These are phyloP conservation scores for Dreissena rostriformis DNA, from an alignment of 1,140 invertebrate genomes.

Conservation along the genomic window DNA sequence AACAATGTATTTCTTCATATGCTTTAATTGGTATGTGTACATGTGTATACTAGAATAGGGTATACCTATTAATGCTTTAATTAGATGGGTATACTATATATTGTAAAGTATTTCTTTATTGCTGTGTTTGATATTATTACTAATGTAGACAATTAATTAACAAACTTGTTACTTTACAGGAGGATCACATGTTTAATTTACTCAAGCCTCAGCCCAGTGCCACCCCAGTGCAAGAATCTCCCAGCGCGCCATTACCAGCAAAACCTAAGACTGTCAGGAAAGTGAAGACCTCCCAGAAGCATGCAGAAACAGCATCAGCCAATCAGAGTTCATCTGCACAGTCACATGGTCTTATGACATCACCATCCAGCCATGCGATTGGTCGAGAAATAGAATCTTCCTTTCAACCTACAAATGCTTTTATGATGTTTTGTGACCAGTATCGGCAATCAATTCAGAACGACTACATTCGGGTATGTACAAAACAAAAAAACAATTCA, in stretches of 20 bases:
- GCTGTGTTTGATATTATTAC: not conserved
- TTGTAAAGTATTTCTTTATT: not conserved
- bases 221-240: conserved; percentile 28
- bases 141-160: too few relatives aligned
- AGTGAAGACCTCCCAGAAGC: conserved; percentile 35
- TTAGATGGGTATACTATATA: not conserved
- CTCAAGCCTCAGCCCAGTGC: conserved; percentile 58
- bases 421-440: conserved; percentile 76
- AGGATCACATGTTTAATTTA: conserved; percentile 71
- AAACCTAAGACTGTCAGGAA: conserved; percentile 40
- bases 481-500: not conserved
- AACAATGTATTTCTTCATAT: not conserved
- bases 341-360: conserved; percentile 25
- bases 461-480: conserved; percentile 74
- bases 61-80: not conserved
- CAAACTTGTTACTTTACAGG: conserved; percentile 57
- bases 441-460: conserved; percentile 71
- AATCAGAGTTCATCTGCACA: conserved; percentile 35
- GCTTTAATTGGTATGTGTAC: not conserved
- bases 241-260: not conserved
- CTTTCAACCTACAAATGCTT: conserved; percentile 75
- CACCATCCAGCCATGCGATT: conserved; percentile 13
- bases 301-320: conserved; percentile 19
- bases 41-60: not conserved
- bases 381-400: conserved; percentile 44